Evolutionary conservation across 2,113 vertebrate genomes (phyloP).

Genomic region (Lynx canadensis): DNA sequence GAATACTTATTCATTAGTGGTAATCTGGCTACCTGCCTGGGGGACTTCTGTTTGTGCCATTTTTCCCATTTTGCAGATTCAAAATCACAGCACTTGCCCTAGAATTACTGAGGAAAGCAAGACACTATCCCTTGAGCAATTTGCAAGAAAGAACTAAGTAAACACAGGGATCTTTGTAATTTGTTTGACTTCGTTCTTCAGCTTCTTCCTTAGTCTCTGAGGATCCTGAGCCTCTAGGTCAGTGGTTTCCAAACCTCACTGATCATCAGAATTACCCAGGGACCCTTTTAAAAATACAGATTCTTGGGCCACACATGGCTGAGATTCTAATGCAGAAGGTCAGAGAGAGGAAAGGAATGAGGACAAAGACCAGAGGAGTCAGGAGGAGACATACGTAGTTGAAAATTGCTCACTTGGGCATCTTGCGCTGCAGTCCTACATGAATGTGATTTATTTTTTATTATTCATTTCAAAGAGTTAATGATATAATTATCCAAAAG

Average conservation of each 20-base stretch:
- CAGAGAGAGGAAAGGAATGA: slow-evolving; percentile 6
- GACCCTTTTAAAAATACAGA: background rate
- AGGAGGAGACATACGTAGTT: background rate
- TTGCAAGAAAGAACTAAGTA: background rate
- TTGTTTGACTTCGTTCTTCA: background rate
- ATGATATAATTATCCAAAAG: slow-evolving; percentile 69
- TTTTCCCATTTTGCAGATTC: background rate
- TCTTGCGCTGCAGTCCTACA: background rate
- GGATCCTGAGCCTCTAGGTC: background rate
- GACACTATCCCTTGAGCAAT: background rate
- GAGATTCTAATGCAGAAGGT: slow-evolving; percentile 26
- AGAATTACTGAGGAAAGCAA: background rate
- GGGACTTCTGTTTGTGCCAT: background rate
- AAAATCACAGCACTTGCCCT: background rate
- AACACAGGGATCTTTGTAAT: background rate
- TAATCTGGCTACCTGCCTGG: background rate
- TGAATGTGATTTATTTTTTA: slow-evolving; percentile 62
- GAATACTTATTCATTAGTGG: background rate
- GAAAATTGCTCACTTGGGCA: slow-evolving; percentile 20
- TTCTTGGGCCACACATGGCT: background rate
- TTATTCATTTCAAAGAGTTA: slow-evolving; percentile 69
- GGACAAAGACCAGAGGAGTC: background rate
- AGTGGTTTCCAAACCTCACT: slow-evolving; percentile 47
- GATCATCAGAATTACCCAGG: slow-evolving; percentile 1
- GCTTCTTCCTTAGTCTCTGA: slow-evolving; percentile 34